Evolutionary conservation across 2,888 invertebrate species (phyloP).

Genomic region (Spodoptera picta): DNA sequence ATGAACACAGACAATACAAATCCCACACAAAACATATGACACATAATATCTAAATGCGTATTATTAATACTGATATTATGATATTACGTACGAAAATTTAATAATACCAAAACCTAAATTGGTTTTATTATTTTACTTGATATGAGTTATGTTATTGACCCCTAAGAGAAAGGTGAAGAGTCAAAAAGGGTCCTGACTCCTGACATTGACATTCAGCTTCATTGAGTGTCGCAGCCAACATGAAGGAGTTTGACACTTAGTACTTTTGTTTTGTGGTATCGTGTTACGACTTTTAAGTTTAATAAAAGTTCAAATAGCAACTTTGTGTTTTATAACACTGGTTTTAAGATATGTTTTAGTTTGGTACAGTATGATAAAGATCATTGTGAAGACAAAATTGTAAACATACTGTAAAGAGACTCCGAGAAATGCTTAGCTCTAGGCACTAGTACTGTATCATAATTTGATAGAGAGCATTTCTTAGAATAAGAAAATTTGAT

Average conservation of each 20-base stretch:
- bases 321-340: neutral
- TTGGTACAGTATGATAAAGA: too few species aligned
- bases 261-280: slow-evolving; percentile 17
- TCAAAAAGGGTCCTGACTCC: slow-evolving; percentile 3
- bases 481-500: too few species aligned
- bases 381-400: too few species aligned
- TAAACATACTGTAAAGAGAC: too few species aligned
- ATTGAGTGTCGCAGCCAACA: slow-evolving; percentile 26
- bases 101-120: slow-evolving; percentile 8
- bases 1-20: too few species aligned
- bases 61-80: too few species aligned
- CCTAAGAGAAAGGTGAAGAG: slow-evolving; percentile 47
- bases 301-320: neutral
- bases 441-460: too few species aligned
- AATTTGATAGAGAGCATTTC: too few species aligned
- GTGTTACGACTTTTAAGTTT: neutral
- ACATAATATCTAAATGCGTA: too few species aligned
- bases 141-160: slow-evolving; percentile 33
- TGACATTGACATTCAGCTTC: slow-evolving; percentile 30
- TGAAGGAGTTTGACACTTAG: slow-evolving; percentile 16
- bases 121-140: slow-evolving; percentile 24
- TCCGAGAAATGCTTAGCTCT: too few species aligned
- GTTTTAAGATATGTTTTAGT: too few species aligned
- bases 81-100: neutral
- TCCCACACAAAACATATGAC: too few species aligned